Evolutionary conservation across 2,797 vertebrate species (phyloP).

Genomic region (Furcifer pardalis): DNA sequence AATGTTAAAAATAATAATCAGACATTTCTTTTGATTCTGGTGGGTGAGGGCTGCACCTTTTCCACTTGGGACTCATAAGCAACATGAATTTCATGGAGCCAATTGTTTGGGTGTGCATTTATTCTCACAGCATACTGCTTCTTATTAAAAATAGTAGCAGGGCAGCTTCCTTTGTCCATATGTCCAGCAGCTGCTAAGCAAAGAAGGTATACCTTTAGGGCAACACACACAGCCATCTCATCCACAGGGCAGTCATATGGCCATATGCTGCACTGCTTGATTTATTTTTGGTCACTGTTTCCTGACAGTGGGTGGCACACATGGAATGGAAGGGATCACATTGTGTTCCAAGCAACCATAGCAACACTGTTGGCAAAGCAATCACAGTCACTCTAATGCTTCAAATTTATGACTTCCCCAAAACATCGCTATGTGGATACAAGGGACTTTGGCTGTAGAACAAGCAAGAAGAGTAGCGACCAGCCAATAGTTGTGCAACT

Average conservation of each 20-base stretch:
- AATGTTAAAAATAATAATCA: background rate
- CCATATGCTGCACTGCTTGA: constrained; percentile 26
- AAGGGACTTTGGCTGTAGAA: background rate
- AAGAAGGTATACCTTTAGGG: background rate
- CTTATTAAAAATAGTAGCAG: constrained; percentile 8
- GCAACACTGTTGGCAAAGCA: background rate
- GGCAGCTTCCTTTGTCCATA: constrained; percentile 15
- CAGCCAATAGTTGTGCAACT: background rate
- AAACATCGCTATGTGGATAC: background rate
- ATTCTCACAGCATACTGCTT: background rate
- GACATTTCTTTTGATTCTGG: background rate
- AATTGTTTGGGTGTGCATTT: background rate
- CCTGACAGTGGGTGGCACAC: background rate
- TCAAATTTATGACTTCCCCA: constrained; percentile 25
- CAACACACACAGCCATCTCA: rapidly evolving
- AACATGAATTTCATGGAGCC: background rate
- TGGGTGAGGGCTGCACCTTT: background rate
- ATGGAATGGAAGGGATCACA: constrained; percentile 27
- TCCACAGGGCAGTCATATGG: background rate
- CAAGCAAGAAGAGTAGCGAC: background rate
- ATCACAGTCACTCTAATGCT: background rate
- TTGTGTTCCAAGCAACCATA: constrained; percentile 1
- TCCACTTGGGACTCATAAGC: background rate
- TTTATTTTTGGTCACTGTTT: constrained; percentile 25
- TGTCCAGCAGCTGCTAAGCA: constrained; percentile 28